These are phyloP conservation scores for Hemichromis elongatus DNA, from an alignment of 2,113 vertebrate species.

Conservation along the genomic window DNA sequence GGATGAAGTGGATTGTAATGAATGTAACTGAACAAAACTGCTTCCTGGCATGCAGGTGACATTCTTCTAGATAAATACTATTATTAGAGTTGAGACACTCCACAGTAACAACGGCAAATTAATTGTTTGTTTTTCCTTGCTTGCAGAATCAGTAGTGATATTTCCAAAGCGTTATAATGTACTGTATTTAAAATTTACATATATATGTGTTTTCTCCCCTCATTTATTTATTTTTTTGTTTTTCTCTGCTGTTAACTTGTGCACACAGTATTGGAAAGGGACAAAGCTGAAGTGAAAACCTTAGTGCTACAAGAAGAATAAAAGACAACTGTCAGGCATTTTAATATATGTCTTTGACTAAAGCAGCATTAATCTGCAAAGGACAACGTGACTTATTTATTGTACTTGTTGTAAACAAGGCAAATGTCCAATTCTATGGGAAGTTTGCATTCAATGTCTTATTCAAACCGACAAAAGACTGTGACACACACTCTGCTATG, in stretches of 20 bases:
- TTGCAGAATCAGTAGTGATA: background rate
- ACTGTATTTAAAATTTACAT: background rate
- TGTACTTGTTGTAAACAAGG: background rate
- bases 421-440: background rate
- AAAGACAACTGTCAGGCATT: background rate
- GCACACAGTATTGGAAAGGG: background rate
- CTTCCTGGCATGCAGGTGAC: slow-evolving; percentile 37
- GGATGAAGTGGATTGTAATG: slow-evolving; percentile 52
- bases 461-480: background rate
- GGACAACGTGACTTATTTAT: background rate
- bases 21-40: slow-evolving; percentile 52
- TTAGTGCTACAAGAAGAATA: background rate
- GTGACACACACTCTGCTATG: background rate
- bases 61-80: slow-evolving; percentile 53
- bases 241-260: background rate
- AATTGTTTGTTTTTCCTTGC: slow-evolving; percentile 22
- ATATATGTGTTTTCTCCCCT: background rate
- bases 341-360: background rate
- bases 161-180: background rate
- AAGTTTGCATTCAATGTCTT: background rate
- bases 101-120: slow-evolving; percentile 39
- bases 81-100: slow-evolving; percentile 24
- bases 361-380: background rate
- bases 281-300: background rate
- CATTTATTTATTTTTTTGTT: background rate